These are phyloP conservation scores for Eristalinus sepulchralis DNA, from an alignment of 2,888 invertebrate genomes.

Conservation along the genomic window DNA sequence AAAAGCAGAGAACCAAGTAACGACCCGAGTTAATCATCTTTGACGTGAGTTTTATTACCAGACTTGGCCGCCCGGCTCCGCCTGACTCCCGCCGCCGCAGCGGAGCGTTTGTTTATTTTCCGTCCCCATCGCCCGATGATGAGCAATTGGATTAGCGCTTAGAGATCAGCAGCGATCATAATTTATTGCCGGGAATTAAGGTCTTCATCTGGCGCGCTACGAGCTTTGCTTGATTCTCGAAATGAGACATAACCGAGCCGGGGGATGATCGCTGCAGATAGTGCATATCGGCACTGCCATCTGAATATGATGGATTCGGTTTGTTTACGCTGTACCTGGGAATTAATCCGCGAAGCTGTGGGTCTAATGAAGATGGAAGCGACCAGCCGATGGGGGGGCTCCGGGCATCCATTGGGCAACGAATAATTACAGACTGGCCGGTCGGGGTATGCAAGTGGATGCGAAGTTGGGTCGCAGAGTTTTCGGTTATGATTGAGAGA, in stretches of 20 bases:
- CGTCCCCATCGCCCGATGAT: conserved; percentile 65
- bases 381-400: not conserved
- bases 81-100: not conserved
- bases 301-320: conserved; percentile 62
- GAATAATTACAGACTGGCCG: conserved; percentile 56
- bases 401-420: conserved; percentile 61
- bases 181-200: conserved; percentile 67
- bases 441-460: conserved; percentile 58
- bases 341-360: conserved; percentile 63
- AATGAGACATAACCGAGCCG: conserved; percentile 62
- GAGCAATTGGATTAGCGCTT: conserved; percentile 71
- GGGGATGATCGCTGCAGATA: conserved; percentile 18
- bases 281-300: conserved; percentile 57
- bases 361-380: conserved; percentile 62
- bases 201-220: conserved; percentile 64
- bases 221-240: conserved; percentile 59
- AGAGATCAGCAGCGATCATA: conserved; percentile 62
- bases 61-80: conserved; percentile 4
- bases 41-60: conserved; percentile 68
- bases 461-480: conserved; percentile 24
- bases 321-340: conserved; percentile 47
- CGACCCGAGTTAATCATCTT: conserved; percentile 68
- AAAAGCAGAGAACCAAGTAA: conserved; percentile 49
- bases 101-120: conserved; percentile 64
- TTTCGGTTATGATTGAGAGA: conserved; percentile 56